phyloP scores from a whole-genome alignment of 2,113 vertebrate genomes.

The Charadrius vociferus region DNA sequence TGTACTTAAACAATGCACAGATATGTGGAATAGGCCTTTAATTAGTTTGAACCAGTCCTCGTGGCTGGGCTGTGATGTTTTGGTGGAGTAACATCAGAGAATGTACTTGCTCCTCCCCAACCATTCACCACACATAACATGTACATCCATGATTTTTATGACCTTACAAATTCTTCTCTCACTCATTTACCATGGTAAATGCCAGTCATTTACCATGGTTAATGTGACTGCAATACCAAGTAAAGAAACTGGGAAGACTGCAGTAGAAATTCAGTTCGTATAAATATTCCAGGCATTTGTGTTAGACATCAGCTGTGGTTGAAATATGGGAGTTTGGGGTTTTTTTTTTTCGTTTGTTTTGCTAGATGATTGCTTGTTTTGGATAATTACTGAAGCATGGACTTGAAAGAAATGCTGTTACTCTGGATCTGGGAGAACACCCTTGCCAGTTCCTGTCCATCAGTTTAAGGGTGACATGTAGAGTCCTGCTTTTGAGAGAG shows the following conservation, averaged over 20 bases:
- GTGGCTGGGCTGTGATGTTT: neutral
- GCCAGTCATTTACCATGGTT: neutral
- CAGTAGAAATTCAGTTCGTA: neutral
- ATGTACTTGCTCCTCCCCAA: neutral
- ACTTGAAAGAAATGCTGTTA: neutral
- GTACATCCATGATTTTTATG: neutral
- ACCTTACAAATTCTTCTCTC: conserved; percentile 11
- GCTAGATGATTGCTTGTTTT: neutral
- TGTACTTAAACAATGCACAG: neutral
- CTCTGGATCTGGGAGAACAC: neutral
- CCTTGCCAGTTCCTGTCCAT: neutral
- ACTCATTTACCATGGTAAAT: neutral
- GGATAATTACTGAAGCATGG: neutral
- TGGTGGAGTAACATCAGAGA: neutral
- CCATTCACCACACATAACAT: neutral
- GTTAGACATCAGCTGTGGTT: neutral
- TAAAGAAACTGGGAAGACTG: neutral
- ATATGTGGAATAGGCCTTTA: neutral
- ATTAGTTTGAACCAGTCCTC: neutral
- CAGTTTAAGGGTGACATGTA: neutral
- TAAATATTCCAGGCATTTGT: conserved; percentile 7
- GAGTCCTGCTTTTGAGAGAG: neutral
- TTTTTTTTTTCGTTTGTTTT: neutral
- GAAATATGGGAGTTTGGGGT: neutral
- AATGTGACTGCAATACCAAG: neutral